Evolutionary conservation across 2,888 invertebrate genomes (phyloP).

Genomic region (Gari tellinella): DNA sequence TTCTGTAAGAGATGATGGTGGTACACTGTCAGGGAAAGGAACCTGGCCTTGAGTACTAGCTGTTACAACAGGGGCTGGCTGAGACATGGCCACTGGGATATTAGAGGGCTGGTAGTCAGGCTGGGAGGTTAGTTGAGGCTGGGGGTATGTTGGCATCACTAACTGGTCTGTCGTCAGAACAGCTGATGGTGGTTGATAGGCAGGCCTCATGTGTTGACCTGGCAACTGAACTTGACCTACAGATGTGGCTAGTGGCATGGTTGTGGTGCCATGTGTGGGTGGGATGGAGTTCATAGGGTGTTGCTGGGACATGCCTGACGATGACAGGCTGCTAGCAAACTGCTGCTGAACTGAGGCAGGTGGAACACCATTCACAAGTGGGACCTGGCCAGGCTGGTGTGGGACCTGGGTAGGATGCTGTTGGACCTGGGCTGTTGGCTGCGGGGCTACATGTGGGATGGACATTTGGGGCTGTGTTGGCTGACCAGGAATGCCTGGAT

Average conservation of each 20-base stretch:
- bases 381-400: conserved; percentile 1
- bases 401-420: conserved; percentile 1
- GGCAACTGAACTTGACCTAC: conserved; percentile 36
- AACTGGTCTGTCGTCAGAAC: conserved; percentile 54
- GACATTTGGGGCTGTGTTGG: too few species aligned
- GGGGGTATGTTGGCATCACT: conserved; percentile 5
- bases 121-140: not conserved
- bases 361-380: not conserved
- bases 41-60: not conserved
- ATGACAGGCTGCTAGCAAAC: conserved; percentile 43
- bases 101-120: not conserved
- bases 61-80: conserved; percentile 1
- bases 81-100: not conserved
- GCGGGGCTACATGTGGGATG: too few species aligned
- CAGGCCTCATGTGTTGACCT: conserved; percentile 28
- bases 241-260: conserved; percentile 43
- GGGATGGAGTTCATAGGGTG: conserved; percentile 63
- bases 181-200: conserved; percentile 51
- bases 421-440: not conserved
- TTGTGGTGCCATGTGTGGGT: conserved; percentile 52
- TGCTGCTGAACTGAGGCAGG: conserved; percentile 22
- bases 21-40: conserved; percentile 47
- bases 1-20: conserved; percentile 56
- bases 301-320: conserved; percentile 49
- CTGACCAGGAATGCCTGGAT: too few species aligned